These are phyloP conservation scores for Cephalopholis sonnerati DNA, from an alignment of 2,113 vertebrate genomes.

Conservation along the genomic window DNA sequence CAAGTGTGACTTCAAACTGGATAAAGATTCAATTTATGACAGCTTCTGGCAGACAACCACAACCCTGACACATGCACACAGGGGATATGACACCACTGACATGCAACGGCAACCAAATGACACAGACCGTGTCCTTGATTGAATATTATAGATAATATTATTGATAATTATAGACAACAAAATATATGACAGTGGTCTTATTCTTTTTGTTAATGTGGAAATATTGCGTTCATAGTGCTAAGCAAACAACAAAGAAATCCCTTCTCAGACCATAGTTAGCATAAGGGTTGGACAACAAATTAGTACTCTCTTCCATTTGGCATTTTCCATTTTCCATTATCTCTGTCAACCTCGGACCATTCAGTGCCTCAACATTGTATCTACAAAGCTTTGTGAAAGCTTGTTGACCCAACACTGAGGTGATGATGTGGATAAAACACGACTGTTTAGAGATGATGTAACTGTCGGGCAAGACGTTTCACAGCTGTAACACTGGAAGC, in stretches of 20 bases:
- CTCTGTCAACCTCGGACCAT: not conserved
- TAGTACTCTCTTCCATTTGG: not conserved
- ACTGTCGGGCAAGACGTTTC: not conserved
- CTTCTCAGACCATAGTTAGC: not conserved
- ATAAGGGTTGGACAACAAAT: not conserved
- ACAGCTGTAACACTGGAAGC: constrained; percentile 23
- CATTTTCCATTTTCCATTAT: constrained; percentile 2
- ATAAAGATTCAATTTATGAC: no score
- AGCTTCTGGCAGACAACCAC: no score
- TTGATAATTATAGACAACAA: no score
- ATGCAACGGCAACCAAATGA: no score
- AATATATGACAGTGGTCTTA: no score
- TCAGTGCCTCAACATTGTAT: not conserved
- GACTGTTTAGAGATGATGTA: not conserved
- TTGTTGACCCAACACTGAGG: constrained; percentile 10
- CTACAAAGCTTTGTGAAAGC: not conserved
- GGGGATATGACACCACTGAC: no score
- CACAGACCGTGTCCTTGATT: no score
- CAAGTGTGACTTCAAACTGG: no score
- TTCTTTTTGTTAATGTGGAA: no score
- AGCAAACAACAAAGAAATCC: not conserved
- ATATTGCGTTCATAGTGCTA: not conserved
- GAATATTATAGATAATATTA: no score
- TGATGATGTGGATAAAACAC: constrained; percentile 10
- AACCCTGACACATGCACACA: no score